Evolutionary conservation across 1,140 invertebrate genomes (phyloP), one percentile per base, ranked within the genome.

Genomic region (Mamestra configurata): DNA sequence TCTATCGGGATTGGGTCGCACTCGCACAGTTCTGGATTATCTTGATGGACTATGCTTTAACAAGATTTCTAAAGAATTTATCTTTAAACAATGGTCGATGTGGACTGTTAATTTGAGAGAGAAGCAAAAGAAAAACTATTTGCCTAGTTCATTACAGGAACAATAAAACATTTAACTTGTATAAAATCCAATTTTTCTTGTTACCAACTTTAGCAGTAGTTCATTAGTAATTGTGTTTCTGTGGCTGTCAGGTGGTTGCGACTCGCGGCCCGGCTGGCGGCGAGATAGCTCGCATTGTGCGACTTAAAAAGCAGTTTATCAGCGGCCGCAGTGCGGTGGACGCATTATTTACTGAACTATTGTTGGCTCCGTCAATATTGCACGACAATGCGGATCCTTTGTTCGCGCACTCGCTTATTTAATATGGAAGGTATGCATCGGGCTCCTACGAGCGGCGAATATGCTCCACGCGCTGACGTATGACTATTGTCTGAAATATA

Each of bases 331-430:
- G 37, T 27, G 57, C 73, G 27, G 72, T 15, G 18, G 66, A 4
- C 10, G 51, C 57, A 76, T 76, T 76, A 64, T 76, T 76, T 46
- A 64, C 72, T 18, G 24, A 4, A 43, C 18, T 57, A 61, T 76
- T 76, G 73, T 76, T 64, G 73, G 57, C 37, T 24, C 35, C 31
- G 55, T 64, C 73, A 49, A 76, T 76, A 76, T 61, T 49, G 73
- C 22, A 49, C 57, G 73, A 76, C 57, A 49, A 46, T 49, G 57
- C 73, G 40, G 35, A 64, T 43, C 72, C 72, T 75, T 75, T 75
- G 72, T 75, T 70, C 66, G 55, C 53, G 53, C 20, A 24, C 72
- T 73, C 37, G 22, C 20, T 75, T 75, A 59, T 75, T 75, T 59
- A 57, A 61, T 75, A 43, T 75, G 22, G 53, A 61, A 53, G 31